Evolutionary conservation across 2,888 invertebrate species (phyloP).

Genomic region (Artemia sp.): DNA sequence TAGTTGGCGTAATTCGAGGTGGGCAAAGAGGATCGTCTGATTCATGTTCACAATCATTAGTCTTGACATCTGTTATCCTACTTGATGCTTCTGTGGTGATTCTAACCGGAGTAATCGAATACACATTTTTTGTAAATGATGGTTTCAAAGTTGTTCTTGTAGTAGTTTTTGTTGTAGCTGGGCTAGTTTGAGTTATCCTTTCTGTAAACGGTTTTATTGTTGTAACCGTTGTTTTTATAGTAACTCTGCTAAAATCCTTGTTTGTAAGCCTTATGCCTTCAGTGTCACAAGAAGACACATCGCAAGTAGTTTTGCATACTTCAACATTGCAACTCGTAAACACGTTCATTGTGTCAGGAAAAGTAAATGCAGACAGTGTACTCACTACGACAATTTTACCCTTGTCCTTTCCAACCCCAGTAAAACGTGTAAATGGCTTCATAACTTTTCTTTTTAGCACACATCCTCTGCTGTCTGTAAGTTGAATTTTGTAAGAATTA

Average conservation of each 20-base stretch:
- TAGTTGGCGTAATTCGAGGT: too few relatives aligned
- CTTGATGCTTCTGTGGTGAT: neutral
- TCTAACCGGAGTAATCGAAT: too few relatives aligned
- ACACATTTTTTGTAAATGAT: too few relatives aligned
- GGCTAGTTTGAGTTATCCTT: conserved; percentile 22
- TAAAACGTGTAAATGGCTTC: conserved; percentile 44
- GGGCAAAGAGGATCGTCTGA: too few relatives aligned
- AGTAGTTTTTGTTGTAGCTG: conserved; percentile 19
- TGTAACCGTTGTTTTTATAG: conserved; percentile 20
- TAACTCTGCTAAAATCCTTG: conserved; percentile 1
- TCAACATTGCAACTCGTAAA: conserved; percentile 56
- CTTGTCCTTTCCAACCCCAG: conserved; percentile 41
- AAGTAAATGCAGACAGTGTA: conserved; percentile 51
- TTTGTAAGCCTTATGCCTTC: neutral
- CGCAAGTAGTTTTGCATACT: conserved; percentile 28
- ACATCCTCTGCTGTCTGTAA: conserved; percentile 48
- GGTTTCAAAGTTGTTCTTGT: neutral
- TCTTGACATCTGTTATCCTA: neutral
- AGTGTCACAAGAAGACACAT: conserved; percentile 19
- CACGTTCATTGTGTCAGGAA: conserved; percentile 53
- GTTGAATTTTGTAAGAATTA: conserved; percentile 43
- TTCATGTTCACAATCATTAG: too few relatives aligned
- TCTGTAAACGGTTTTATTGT: conserved; percentile 24
- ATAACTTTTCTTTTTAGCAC: conserved; percentile 46
- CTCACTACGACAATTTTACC: conserved; percentile 48